Evolutionary conservation across 2,888 invertebrate genomes (phyloP), one percentile per base, ranked within the genome.

Genomic region (Drosophila heteroneura): DNA sequence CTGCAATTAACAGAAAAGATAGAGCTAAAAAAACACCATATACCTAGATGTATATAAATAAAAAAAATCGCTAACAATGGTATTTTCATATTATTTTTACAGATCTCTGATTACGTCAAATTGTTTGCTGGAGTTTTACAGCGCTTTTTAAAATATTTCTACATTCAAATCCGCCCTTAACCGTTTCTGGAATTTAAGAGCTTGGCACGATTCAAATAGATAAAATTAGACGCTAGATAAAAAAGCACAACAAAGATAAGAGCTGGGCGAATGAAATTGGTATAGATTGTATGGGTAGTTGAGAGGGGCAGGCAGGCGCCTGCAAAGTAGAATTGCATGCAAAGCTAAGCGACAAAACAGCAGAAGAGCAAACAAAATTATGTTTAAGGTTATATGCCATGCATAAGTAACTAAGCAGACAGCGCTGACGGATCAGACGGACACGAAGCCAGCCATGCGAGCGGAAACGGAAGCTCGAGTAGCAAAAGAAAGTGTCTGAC

Each of bases 321-420:
- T 39, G 62, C 57, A 53, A 65, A 74, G 77, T 71, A 74, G 79
- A 83, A 78, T 82, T 85, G 85, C 85, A 86, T 79, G 74, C 70
- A 71, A 74, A 71, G 71, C 61, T 37, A 65, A 57, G 62, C 79
- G 79, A 78, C 78, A 79, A 82, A 76, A 79, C 83, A 83, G 68
- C 70, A 83, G 57, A 79, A 83, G 83, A 76, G 89, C 86, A 87
- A 87, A 87, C 86, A 83, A 89, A 87, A 87, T 87, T 87, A 87
- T 87, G 89, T 89, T 87, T 85, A 85, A 87, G 89, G 87, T 86
- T 87, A 86, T 89, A 89, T 85, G 86, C 89, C 76, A 85, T 87
- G 86, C 85, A 87, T 87, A 86, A 85, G 87, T 89, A 87, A 87
- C 86, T 89, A 86, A 89, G 79, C 79, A 76, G 74, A 74, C 76